phyloP scores from a whole-genome alignment of 2,113 vertebrate genomes.

The Siniperca chuatsi region DNA sequence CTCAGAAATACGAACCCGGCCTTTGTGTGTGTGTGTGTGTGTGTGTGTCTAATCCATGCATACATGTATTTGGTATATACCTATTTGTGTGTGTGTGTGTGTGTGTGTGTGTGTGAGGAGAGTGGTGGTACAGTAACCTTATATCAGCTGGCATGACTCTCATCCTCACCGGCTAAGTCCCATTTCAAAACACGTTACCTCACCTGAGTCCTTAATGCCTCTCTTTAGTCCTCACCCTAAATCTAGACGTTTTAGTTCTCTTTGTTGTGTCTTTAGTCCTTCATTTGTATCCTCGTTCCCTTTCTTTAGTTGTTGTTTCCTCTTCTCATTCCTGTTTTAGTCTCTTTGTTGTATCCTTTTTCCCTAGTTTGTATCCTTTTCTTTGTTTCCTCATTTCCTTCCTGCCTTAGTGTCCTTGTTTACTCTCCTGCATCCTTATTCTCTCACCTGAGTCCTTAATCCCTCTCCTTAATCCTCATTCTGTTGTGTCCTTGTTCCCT shows the following conservation, averaged over 20 bases:
- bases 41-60: constrained; percentile 9
- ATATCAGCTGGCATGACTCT: constrained; percentile 44
- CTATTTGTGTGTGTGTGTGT: constrained; percentile 17
- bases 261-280: neutral
- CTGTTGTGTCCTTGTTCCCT: no score
- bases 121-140: constrained; percentile 32
- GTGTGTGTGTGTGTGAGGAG: constrained; percentile 4
- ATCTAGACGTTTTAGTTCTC: no score
- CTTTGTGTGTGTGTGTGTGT: constrained; percentile 45
- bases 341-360: neutral
- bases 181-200: constrained; percentile 1
- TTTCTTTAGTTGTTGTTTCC: neutral
- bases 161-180: constrained; percentile 3
- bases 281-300: neutral
- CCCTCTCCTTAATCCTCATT: no score
- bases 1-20: constrained; percentile 56
- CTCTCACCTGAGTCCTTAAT: neutral
- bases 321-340: neutral
- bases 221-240: neutral
- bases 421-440: neutral
- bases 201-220: constrained; percentile 2
- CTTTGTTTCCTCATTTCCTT: neutral
- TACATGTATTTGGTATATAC: constrained; percentile 11
- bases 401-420: no score
- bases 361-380: neutral